Evolutionary conservation across 2,113 vertebrate genomes (phyloP).

Genomic region (Myotis lucifugus): DNA sequence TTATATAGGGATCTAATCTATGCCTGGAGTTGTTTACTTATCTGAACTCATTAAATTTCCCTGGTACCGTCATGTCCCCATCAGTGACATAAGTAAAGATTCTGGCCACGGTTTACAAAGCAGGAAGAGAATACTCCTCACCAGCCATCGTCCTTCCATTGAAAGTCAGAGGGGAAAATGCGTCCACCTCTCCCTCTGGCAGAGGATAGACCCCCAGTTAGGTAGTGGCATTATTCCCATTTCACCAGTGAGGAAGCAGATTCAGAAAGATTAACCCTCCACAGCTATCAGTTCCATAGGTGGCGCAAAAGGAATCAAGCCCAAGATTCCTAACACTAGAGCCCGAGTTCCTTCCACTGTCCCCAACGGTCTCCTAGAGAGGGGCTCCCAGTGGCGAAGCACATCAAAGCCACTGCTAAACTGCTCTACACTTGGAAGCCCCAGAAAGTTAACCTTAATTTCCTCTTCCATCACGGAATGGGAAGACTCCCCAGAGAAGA

Average conservation of each 20-base stretch:
- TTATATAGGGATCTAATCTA: constrained; percentile 69
- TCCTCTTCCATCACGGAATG: neutral
- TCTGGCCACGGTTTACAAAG: constrained; percentile 31
- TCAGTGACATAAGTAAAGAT: constrained; percentile 46
- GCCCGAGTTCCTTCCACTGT: neutral
- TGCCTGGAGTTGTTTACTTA: constrained; percentile 65
- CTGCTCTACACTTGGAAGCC: too few relatives aligned
- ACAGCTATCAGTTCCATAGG: neutral
- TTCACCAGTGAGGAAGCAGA: neutral
- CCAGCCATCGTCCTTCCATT: neutral
- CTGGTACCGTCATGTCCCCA: neutral
- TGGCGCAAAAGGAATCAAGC: neutral
- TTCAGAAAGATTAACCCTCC: neutral
- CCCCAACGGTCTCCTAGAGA: neutral
- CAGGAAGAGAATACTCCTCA: neutral
- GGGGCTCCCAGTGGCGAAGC: neutral
- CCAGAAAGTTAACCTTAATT: neutral
- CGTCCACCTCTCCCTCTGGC: neutral
- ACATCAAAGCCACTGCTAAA: too few relatives aligned
- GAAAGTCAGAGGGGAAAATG: neutral
- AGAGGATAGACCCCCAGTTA: neutral
- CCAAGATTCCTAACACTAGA: neutral
- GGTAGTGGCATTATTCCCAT: neutral
- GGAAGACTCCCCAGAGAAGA: neutral
- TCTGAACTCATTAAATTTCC: constrained; percentile 67